These are phyloP conservation scores for Oxycera nigricornis DNA, from an alignment of 2,888 invertebrate species.

Conservation along the genomic window DNA sequence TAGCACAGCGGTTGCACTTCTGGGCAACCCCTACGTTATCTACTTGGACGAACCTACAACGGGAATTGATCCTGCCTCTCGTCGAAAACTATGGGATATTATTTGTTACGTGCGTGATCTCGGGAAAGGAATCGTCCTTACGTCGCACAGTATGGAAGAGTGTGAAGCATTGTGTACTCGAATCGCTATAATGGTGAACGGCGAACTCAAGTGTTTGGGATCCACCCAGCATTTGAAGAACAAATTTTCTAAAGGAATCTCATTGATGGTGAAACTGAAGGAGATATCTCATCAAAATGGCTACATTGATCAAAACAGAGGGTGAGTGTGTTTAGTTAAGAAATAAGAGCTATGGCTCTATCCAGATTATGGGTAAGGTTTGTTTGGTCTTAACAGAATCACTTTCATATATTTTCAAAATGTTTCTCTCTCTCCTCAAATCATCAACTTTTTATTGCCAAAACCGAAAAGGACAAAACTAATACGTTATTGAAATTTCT, in stretches of 20 bases:
- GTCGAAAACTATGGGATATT: slow-evolving; percentile 80
- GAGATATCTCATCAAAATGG: not conserved
- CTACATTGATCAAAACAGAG: not conserved
- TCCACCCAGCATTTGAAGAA: slow-evolving; percentile 76
- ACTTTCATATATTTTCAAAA: no score
- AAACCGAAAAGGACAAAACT: no score
- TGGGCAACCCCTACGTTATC: slow-evolving; percentile 71
- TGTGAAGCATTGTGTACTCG: slow-evolving; percentile 82
- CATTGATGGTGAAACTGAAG: slow-evolving; percentile 53
- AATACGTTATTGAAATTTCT: no score
- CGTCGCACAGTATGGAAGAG: slow-evolving; percentile 83
- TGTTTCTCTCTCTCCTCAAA: no score
- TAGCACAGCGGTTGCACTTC: slow-evolving; percentile 74
- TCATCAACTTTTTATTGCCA: no score
- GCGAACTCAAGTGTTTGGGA: slow-evolving; percentile 74
- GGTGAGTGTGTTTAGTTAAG: not conserved
- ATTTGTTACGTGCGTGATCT: slow-evolving; percentile 70
- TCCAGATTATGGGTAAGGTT: no score
- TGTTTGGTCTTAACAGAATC: no score
- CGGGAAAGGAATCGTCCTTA: slow-evolving; percentile 78
- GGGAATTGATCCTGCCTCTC: slow-evolving; percentile 74
- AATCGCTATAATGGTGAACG: slow-evolving; percentile 79
- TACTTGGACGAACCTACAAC: slow-evolving; percentile 69
- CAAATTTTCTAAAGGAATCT: slow-evolving; percentile 69
- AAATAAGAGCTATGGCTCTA: no score